Evolutionary conservation across 1,140 invertebrate genomes (phyloP).

Genomic region (Pseudoatta argentina): DNA sequence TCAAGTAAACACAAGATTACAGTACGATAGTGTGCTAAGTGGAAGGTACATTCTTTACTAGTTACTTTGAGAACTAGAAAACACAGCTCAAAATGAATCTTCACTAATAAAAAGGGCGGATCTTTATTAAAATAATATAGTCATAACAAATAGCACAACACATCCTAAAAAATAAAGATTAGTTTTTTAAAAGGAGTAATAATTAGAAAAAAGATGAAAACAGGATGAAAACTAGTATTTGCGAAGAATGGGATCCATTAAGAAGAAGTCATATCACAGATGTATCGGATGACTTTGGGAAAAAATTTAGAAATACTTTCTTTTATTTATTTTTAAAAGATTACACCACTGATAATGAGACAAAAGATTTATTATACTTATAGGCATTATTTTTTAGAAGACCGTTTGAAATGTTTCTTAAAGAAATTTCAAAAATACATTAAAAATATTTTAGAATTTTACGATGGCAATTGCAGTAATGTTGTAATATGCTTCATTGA

Average conservation of each 20-base stretch:
- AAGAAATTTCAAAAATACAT: background rate
- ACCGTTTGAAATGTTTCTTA: background rate
- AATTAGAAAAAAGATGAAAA: background rate
- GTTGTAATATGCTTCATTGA: slow-evolving; percentile 6
- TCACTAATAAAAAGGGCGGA: background rate
- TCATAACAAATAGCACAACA: background rate
- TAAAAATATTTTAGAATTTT: background rate
- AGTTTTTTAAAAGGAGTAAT: background rate
- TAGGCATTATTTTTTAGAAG: background rate
- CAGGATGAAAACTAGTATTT: background rate
- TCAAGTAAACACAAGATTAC: background rate
- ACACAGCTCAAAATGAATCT: background rate
- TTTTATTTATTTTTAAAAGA: background rate
- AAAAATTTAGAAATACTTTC: too few relatives aligned
- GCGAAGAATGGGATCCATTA: background rate
- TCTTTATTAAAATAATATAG: background rate
- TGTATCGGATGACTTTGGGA: too few relatives aligned
- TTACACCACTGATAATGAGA: background rate
- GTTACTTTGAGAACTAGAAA: background rate
- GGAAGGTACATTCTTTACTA: background rate
- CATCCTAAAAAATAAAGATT: background rate
- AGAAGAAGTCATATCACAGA: background rate
- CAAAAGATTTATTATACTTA: background rate
- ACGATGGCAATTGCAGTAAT: background rate
- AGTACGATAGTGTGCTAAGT: background rate